These are phyloP conservation scores for Sphaerophoria rueppellii DNA, from an alignment of 2,888 invertebrate species.

Conservation along the genomic window DNA sequence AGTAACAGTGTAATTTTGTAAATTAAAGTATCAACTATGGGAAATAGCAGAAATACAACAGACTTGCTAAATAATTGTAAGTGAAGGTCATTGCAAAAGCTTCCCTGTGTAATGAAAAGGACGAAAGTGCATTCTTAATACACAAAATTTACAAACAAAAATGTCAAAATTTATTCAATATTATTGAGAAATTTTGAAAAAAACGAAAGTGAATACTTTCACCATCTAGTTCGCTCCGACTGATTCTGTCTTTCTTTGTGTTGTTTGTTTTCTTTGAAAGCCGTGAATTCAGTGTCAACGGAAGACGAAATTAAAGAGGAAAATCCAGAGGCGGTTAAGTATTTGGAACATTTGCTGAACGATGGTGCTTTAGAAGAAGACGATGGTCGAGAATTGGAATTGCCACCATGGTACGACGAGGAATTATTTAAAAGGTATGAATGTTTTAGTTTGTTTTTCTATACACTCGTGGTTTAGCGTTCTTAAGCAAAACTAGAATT, in stretches of 20 bases:
- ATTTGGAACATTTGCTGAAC: conserved; percentile 78
- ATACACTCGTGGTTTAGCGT: too few species aligned
- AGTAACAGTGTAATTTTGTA: neutral
- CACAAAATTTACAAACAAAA: neutral
- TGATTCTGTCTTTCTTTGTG: conserved; percentile 4
- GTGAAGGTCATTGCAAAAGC: conserved; percentile 31
- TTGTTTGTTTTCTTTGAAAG: conserved; percentile 15
- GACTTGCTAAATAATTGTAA: conserved; percentile 31
- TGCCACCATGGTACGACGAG: conserved; percentile 88
- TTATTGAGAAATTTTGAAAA: neutral
- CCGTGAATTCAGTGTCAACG: conserved; percentile 14
- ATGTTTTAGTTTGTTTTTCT: neutral
- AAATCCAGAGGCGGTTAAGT: conserved; percentile 76
- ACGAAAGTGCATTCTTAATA: neutral
- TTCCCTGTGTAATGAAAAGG: conserved; percentile 14
- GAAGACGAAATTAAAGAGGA: conserved; percentile 40
- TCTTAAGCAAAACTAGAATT: too few species aligned
- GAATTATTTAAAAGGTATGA: conserved; percentile 85
- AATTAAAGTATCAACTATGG: conserved; percentile 23
- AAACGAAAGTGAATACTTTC: conserved; percentile 53
- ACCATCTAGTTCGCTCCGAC: neutral
- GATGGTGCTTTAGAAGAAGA: conserved; percentile 79
- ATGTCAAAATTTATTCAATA: too few species aligned
- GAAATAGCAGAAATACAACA: conserved; percentile 26
- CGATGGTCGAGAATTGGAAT: conserved; percentile 80